Conservation (phyloP, 1,140 invertebrate species). For the Episyrphus balteatus region DNA sequence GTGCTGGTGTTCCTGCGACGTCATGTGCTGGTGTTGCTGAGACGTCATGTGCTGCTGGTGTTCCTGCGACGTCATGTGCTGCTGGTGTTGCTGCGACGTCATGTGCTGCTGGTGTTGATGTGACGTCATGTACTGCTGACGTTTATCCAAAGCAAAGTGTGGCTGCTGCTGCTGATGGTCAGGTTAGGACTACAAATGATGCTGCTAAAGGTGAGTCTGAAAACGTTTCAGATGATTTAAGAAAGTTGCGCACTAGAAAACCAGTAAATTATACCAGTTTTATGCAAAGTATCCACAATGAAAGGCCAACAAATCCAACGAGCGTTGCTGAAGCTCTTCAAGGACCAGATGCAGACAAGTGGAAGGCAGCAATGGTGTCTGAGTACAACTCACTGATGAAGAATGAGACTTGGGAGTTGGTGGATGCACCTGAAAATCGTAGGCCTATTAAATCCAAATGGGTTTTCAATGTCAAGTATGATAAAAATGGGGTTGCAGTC, state of each 20-base stretch:
- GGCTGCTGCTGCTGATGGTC: not conserved
- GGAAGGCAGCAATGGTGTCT: conserved; percentile 6
- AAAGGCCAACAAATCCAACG: conserved; percentile 2
- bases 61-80: no score
- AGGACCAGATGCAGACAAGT: conserved; percentile 19
- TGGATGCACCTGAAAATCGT: conserved; percentile 16
- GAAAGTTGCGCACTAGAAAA: conserved; percentile 16
- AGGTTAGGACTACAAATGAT: not conserved
- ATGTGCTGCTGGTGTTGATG: no score
- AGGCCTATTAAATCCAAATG: conserved; percentile 27
- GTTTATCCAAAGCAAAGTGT: not conserved
- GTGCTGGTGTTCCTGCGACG: not conserved
- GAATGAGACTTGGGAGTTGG: conserved; percentile 17
- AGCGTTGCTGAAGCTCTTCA: not conserved
- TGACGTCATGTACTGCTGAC: no score
- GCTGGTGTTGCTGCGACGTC: no score
- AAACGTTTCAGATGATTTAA: conserved; percentile 19
- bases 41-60: no score
- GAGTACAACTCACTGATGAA: conserved; percentile 4
- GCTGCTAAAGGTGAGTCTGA: conserved; percentile 2
- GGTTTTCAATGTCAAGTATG: conserved; percentile 31
- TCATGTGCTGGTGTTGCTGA: no score
- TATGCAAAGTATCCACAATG: conserved; percentile 8
- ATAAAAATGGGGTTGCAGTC: conserved; percentile 15
- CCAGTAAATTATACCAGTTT: conserved; percentile 12